These are phyloP conservation scores for Drosophila nr. perissopoda DNA, from an alignment of 2,888 invertebrate species.

Conservation along the genomic window DNA sequence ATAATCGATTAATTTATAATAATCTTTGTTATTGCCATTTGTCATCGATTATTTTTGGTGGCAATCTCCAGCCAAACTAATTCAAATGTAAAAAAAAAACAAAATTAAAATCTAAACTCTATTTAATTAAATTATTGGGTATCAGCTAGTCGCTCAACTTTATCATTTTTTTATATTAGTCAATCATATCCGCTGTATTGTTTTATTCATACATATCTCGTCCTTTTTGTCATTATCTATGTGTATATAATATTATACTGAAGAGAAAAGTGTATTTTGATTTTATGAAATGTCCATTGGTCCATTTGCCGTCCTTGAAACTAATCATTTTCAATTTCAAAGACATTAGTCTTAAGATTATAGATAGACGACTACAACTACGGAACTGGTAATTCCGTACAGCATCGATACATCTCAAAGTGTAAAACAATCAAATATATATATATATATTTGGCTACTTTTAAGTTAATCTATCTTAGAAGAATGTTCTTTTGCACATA, in stretches of 20 bases:
- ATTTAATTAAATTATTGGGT: background rate
- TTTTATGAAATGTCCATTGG: background rate
- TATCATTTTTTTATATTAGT: background rate
- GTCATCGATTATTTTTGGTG: background rate
- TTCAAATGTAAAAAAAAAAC: background rate
- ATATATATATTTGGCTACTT: background rate
- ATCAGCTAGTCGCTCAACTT: background rate
- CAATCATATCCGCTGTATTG: background rate
- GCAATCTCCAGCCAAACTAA: background rate
- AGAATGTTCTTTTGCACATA: background rate
- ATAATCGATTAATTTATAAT: no score
- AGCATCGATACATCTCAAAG: background rate
- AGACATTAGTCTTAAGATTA: background rate
- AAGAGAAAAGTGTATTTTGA: background rate
- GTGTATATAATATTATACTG: background rate
- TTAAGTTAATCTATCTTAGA: background rate
- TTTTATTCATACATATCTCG: background rate
- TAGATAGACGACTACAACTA: background rate
- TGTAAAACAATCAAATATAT: background rate
- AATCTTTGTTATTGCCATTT: background rate
- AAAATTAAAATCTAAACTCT: background rate
- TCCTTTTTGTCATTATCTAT: background rate
- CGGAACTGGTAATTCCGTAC: background rate
- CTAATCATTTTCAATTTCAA: accelerated
- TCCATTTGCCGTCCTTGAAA: background rate